Base-by-base conservation (phyloP, 2,888 invertebrate species). In the Platypus cylindrus region DNA sequence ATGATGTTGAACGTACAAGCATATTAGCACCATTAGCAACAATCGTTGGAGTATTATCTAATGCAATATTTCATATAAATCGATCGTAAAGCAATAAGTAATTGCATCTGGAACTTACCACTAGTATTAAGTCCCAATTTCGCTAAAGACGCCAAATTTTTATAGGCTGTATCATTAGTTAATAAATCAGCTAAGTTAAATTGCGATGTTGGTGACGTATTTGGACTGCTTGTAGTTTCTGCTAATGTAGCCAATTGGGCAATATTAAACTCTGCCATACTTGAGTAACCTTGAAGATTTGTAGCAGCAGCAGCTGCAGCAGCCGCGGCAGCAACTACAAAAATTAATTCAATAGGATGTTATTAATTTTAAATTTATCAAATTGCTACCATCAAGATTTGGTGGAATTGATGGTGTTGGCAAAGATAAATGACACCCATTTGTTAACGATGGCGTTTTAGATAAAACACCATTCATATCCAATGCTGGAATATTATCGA, bases 71-170 rank as follows among this genome's bases (percentile, higher is more conserved):
- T 9, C 20, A 7, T 9, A 20, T 20, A 20, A 20, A 5, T 5
- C 7, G 12, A 25, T 9, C 5, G 7, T 5, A 11, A 11, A 5
- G 12, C 5, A 25, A 25, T 5, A 25, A 8, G 25, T 5, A 25
- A 25, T 25, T 5, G 25, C 5, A 20, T 9, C 27, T 29, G 28
- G 34, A 37, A 45, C 50, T 66, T 58, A 78, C 78, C 77, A 30
- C 40, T 29, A 52, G 74, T 69, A 51, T 60, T 65, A 32, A 78
- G 61, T 53, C 87, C 87, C 36, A 90, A 69, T 62, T 90, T 90
- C 38, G 87, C 87, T 39, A 91, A 72, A 17, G 86, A 87, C 56
- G 90, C 86, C 45, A 91, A 67, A 64, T 90, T 91, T 61, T 84
- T 85, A 50, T 85, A 77, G 8, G 87, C 85, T 51, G 82, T 78